Base-by-base conservation (phyloP, 2,797 vertebrate species). In the Danionella dracula region DNA sequence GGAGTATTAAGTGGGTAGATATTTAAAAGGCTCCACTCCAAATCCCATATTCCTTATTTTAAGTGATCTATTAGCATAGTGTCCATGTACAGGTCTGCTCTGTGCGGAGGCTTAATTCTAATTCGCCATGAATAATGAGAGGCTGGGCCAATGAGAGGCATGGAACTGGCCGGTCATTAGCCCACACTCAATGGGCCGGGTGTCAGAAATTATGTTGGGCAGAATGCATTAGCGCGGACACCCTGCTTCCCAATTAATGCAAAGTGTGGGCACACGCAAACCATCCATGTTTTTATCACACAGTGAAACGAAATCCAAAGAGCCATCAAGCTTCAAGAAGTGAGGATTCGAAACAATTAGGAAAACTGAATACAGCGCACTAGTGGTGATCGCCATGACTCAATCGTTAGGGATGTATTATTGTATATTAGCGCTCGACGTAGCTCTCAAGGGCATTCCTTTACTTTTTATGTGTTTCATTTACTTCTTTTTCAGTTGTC, bases 401-500 rank as follows among this genome's bases (percentile, higher is more conserved):
- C 76, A 84, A 83, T 82, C 83, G 78, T 88, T 84, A 76, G 84
- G 79, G 78, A 86, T 87, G 88, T 89, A 86, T 88, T 88, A 80
- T 84, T 91, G 90, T 92, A 88, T 89, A 89, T 85, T 87, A 83
- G 82, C 76, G 86, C 85, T 88, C 85, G 84, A 86, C 84, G 85
- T 84, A 58, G 86, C 86, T 90, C 85, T 88, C 81, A 82, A 83
- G 86, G 87, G 85, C 86, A 87, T 87, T 88, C 78, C 79, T 75
- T 27, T 82, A 54, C 11, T 71, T 74, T 68, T 65, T 27, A 3
- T 56, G 75, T 65, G 68, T 61, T 69, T 62, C 62, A 20, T 65
- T 71, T 45, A 49, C 53, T 19, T 55, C 55, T 37, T 65, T 49
- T 45, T 69, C 32, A 11, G 20, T 64, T 71, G 56, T 23, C 8